phyloP scores from a whole-genome alignment of 2,888 invertebrate species.

The Ophion slaviceki region DNA sequence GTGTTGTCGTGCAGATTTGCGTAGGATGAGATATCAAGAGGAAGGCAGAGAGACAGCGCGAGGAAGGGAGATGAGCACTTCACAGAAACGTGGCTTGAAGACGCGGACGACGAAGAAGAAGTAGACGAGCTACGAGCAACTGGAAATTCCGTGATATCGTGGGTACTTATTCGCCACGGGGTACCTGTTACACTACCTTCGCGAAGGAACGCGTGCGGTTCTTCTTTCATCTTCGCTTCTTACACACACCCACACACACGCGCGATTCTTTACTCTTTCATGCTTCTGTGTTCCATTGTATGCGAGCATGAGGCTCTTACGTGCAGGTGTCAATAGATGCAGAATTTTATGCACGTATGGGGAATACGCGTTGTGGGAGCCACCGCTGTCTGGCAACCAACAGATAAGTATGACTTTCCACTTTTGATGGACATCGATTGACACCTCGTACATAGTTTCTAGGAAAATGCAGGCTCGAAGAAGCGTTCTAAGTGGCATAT shows the following conservation, averaged over 20 bases:
- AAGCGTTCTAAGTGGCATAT: too few species aligned
- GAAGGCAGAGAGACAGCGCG: neutral
- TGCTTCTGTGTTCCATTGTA: neutral
- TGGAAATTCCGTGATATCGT: slow-evolving; percentile 48
- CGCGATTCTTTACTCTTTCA: neutral
- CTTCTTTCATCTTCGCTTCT: slow-evolving; percentile 61
- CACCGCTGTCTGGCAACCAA: too few species aligned
- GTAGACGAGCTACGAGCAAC: slow-evolving; percentile 38
- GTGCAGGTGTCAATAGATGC: too few species aligned
- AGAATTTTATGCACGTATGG: too few species aligned
- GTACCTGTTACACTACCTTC: slow-evolving; percentile 50
- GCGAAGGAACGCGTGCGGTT: slow-evolving; percentile 52
- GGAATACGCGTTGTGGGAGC: too few species aligned
- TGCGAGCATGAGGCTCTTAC: too few species aligned
- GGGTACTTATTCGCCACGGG: slow-evolving; percentile 56
- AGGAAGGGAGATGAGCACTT: slow-evolving; percentile 9
- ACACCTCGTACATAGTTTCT: too few species aligned
- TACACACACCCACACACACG: neutral
- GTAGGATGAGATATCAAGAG: slow-evolving; percentile 58
- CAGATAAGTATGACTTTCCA: too few species aligned
- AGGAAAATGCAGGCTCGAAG: too few species aligned
- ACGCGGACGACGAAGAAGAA: slow-evolving; percentile 12
- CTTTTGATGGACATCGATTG: too few species aligned
- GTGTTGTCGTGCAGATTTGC: slow-evolving; percentile 49
- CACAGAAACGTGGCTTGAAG: slow-evolving; percentile 44